Conservation (phyloP, 2,797 vertebrate genomes). For the Peromyscus attwateri region DNA sequence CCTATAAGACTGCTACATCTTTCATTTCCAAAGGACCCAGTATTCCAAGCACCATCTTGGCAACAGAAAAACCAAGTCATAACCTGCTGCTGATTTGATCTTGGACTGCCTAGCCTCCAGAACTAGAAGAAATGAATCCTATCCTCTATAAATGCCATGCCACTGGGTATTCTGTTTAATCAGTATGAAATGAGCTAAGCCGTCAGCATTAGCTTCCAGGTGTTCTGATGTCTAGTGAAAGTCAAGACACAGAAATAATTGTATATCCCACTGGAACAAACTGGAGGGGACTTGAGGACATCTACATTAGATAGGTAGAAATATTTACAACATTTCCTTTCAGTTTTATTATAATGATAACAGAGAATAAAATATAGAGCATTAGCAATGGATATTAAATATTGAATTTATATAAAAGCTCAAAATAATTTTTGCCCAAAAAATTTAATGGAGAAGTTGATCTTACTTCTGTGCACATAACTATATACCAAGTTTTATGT, state of each 20-base stretch:
- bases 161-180: not conserved
- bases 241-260: not conserved
- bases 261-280: not conserved
- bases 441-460: slow-evolving; percentile 70
- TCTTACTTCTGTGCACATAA: slow-evolving; percentile 57
- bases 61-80: not conserved
- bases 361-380: slow-evolving; percentile 71
- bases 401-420: slow-evolving; percentile 69
- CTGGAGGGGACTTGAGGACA: not conserved
- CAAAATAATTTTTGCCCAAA: slow-evolving; percentile 70
- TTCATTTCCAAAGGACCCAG: not conserved
- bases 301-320: slow-evolving; percentile 18
- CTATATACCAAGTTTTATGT: slow-evolving; percentile 70
- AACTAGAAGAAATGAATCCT: not conserved
- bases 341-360: slow-evolving; percentile 54
- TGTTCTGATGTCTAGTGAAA: not conserved
- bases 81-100: not conserved
- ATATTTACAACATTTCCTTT: slow-evolving; percentile 49
- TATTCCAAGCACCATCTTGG: not conserved
- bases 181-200: not conserved
- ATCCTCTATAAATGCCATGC: not conserved
- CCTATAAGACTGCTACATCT: not conserved
- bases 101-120: not conserved
- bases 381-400: slow-evolving; percentile 65
- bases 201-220: not conserved